These are phyloP conservation scores for Epicauta chinensis DNA, from an alignment of 1,140 invertebrate genomes.

Conservation along the genomic window DNA sequence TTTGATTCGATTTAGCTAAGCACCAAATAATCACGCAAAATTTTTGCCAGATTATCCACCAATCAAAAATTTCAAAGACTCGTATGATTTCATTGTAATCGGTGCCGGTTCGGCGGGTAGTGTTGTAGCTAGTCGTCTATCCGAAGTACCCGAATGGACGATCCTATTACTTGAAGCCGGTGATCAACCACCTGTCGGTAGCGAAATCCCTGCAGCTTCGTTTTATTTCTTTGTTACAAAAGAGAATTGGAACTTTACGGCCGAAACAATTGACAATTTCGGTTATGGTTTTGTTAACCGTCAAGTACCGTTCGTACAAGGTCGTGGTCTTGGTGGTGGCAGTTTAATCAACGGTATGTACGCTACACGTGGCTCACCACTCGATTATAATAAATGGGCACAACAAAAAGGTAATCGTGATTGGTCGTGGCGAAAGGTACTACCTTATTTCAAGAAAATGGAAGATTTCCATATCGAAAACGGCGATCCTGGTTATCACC, in stretches of 20 bases:
- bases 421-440: slow-evolving; percentile 75
- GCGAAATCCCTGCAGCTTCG: slow-evolving; percentile 66
- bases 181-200: slow-evolving; percentile 57
- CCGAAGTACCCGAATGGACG: slow-evolving; percentile 61
- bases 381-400: slow-evolving; percentile 61
- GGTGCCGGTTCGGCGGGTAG: slow-evolving; percentile 49
- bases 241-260: slow-evolving; percentile 73
- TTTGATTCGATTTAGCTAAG: too few relatives aligned
- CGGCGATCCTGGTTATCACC: slow-evolving; percentile 51
- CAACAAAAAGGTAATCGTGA: slow-evolving; percentile 62
- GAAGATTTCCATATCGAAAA: slow-evolving; percentile 56
- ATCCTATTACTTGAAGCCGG: slow-evolving; percentile 70
- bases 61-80: too few relatives aligned
- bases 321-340: slow-evolving; percentile 64
- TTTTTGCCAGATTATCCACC: too few relatives aligned
- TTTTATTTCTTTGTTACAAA: slow-evolving; percentile 62
- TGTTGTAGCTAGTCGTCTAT: slow-evolving; percentile 60
- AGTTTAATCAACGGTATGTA: slow-evolving; percentile 87
- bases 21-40: too few relatives aligned
- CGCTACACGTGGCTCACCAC: slow-evolving; percentile 73
- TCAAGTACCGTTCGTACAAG: slow-evolving; percentile 53
- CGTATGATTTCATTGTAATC: slow-evolving; percentile 39
- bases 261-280: slow-evolving; percentile 61
- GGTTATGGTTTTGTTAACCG: slow-evolving; percentile 52
- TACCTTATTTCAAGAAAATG: slow-evolving; percentile 76